phyloP scores from a whole-genome alignment of 2,888 invertebrate species.

The Altica lythri region DNA sequence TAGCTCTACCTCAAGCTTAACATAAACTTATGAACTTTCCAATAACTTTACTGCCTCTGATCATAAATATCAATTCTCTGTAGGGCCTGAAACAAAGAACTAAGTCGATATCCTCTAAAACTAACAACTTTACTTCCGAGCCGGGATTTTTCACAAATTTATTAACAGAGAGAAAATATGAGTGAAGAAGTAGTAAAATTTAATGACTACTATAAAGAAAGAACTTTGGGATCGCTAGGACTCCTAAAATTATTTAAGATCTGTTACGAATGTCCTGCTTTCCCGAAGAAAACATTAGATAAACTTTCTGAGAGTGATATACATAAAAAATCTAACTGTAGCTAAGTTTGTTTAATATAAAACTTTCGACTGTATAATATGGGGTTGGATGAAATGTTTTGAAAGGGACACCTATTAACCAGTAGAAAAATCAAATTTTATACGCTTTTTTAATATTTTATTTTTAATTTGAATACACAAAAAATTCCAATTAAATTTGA shows the following conservation, averaged over 20 bases:
- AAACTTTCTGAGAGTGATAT: too few relatives aligned
- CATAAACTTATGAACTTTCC: conserved; percentile 10
- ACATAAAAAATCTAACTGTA: too few relatives aligned
- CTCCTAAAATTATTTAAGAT: conserved; percentile 46
- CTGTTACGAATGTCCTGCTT: conserved; percentile 23
- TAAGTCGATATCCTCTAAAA: conserved; percentile 21
- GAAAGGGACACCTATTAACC: too few relatives aligned
- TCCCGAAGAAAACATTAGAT: neutral
- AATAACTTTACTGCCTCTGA: conserved; percentile 7
- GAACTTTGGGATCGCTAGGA: conserved; percentile 39
- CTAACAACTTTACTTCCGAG: conserved; percentile 28
- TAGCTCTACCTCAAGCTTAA: conserved; percentile 1
- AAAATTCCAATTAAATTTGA: too few relatives aligned
- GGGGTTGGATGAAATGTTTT: too few relatives aligned
- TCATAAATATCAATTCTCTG: conserved; percentile 22
- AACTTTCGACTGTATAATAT: too few relatives aligned
- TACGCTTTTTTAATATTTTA: too few relatives aligned
- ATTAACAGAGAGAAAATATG: conserved; percentile 34
- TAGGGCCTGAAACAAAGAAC: conserved; percentile 20
- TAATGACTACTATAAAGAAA: conserved; percentile 45
- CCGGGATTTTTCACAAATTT: conserved; percentile 31
- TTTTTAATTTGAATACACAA: too few relatives aligned
- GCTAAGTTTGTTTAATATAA: too few relatives aligned
- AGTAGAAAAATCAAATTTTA: too few relatives aligned
- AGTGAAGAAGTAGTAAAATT: conserved; percentile 39